phyloP scores from a whole-genome alignment of 2,113 vertebrate genomes.

The Sisor rabdophorus region DNA sequence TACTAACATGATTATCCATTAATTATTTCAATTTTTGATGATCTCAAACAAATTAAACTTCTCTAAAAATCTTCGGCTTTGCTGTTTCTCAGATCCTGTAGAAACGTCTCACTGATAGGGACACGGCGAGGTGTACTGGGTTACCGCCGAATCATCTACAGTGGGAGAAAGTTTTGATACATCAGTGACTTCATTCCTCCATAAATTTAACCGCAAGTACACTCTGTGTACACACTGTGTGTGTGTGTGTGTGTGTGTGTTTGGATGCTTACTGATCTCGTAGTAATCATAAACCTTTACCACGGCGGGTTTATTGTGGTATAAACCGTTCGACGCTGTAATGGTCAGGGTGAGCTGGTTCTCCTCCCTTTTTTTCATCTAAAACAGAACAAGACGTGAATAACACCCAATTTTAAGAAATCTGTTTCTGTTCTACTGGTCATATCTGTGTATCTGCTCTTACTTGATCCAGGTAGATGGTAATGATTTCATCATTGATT shows the following conservation, averaged over 20 bases:
- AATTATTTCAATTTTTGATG: background rate
- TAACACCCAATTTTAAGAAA: constrained; percentile 38
- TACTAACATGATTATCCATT: no score
- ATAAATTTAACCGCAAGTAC: background rate
- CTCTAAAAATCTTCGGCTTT: background rate
- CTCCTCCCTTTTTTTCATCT: constrained; percentile 56
- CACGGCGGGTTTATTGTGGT: constrained; percentile 74
- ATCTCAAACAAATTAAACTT: background rate
- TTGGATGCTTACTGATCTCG: constrained; percentile 69
- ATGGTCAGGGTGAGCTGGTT: constrained; percentile 60
- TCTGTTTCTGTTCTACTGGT: constrained; percentile 32
- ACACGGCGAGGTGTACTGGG: constrained; percentile 64
- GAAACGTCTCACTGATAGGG: background rate
- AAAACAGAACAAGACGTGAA: constrained; percentile 15
- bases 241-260: background rate
- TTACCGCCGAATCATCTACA: constrained; percentile 60
- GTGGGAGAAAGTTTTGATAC: constrained; percentile 3
- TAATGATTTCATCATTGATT: constrained; percentile 55
- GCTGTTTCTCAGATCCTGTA: no score
- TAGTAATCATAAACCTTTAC: constrained; percentile 84
- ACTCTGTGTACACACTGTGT: no score
- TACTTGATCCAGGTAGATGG: constrained; percentile 70
- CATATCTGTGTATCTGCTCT: constrained; percentile 4
- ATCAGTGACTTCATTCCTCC: background rate
- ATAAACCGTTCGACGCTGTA: constrained; percentile 56